Evolutionary conservation across 2,888 invertebrate species (phyloP).

Genomic region (Heliconius cydno): DNA sequence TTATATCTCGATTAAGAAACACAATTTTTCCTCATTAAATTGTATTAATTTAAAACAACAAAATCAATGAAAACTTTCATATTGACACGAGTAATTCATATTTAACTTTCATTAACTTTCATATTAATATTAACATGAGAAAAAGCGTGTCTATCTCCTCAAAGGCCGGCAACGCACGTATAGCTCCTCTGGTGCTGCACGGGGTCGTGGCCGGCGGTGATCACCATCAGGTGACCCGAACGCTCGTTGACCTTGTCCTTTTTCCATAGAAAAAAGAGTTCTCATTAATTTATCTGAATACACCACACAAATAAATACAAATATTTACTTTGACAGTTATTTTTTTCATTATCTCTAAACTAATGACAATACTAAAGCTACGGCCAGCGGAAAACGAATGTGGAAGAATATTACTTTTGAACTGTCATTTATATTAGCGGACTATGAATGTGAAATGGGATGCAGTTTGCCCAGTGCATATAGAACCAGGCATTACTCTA

Average conservation of each 20-base stretch:
- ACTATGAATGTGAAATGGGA: conserved; percentile 24
- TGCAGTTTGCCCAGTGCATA: conserved; percentile 27
- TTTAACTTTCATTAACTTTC: too few species aligned
- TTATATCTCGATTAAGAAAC: background rate
- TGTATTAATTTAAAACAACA: background rate
- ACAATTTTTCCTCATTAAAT: background rate
- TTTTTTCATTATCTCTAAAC: background rate
- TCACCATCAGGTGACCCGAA: too few species aligned
- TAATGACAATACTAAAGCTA: conserved; percentile 2
- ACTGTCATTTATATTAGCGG: conserved; percentile 31
- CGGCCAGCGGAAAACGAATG: background rate
- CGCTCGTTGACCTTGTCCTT: too few species aligned
- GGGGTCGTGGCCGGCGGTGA: too few species aligned
- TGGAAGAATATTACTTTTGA: conserved; percentile 23
- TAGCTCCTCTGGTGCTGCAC: too few species aligned
- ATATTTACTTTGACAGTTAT: background rate
- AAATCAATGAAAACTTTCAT: background rate
- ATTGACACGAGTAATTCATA: background rate
- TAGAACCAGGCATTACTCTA: conserved; percentile 1
- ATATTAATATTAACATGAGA: too few species aligned
- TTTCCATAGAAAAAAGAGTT: too few species aligned
- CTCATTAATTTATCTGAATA: background rate
- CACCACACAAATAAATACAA: background rate
- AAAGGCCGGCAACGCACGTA: too few species aligned
- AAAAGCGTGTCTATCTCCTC: too few species aligned